phyloP scores from a whole-genome alignment of 1,140 invertebrate genomes.

The Metaphire vulgaris region DNA sequence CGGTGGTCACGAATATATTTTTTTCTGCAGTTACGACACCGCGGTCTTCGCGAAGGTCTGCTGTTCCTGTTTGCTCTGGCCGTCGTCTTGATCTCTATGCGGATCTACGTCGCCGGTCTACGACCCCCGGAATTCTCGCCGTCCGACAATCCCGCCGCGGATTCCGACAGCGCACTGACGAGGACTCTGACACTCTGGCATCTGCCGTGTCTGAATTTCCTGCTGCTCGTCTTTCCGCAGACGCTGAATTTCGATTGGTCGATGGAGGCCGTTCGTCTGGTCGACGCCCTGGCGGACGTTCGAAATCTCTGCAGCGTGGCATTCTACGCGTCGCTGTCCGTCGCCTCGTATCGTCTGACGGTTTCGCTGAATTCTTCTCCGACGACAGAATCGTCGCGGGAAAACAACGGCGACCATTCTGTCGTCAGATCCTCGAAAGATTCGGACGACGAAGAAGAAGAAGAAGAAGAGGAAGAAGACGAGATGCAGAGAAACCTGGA shows the following conservation, averaged over 20 bases:
- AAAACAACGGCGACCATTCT: background rate
- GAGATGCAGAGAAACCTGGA: background rate
- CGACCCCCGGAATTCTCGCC: slow-evolving; percentile 90
- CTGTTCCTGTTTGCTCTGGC: too few species aligned
- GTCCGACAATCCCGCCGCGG: slow-evolving; percentile 55
- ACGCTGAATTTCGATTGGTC: slow-evolving; percentile 96
- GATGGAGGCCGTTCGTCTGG: slow-evolving; percentile 89
- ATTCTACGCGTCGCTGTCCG: slow-evolving; percentile 60
- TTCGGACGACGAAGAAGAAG: too few species aligned
- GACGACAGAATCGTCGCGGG: background rate
- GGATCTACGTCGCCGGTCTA: slow-evolving; percentile 88
- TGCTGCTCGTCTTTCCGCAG: slow-evolving; percentile 78
- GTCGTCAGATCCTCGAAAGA: background rate
- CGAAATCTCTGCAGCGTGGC: slow-evolving; percentile 74
- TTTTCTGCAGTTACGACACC: too few species aligned
- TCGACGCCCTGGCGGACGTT: slow-evolving; percentile 69
- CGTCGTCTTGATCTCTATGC: slow-evolving; percentile 62
- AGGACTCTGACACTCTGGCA: slow-evolving; percentile 81
- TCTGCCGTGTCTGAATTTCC: slow-evolving; percentile 78
- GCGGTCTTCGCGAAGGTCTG: too few species aligned
- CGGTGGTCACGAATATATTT: too few species aligned
- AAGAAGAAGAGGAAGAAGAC: too few species aligned
- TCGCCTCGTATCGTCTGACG: background rate
- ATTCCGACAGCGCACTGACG: slow-evolving; percentile 68
- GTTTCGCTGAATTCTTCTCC: too few species aligned